These are phyloP conservation scores for Gobiocypris rarus DNA, from an alignment of 2,113 vertebrate genomes.

Conservation along the genomic window DNA sequence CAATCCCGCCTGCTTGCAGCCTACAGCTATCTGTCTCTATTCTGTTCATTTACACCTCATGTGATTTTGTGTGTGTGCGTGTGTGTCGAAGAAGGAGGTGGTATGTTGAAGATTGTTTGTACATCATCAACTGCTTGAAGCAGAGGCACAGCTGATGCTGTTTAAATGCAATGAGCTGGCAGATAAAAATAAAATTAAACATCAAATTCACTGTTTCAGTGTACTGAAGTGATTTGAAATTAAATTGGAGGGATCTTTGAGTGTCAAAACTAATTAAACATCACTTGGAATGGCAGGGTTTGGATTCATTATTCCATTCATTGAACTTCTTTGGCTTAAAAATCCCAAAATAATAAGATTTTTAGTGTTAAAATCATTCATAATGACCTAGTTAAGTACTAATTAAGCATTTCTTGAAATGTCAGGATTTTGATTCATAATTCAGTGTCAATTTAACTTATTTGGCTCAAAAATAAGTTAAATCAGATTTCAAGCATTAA, in stretches of 20 bases:
- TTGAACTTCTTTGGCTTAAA: neutral
- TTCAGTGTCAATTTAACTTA: too few species aligned
- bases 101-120: conserved; percentile 42
- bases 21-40: conserved; percentile 50
- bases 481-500: neutral
- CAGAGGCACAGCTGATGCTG: conserved; percentile 33
- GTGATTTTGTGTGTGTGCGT: conserved; percentile 23
- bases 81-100: conserved; percentile 5
- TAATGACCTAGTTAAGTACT: too few species aligned
- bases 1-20: conserved; percentile 48
- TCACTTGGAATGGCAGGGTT: neutral
- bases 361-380: too few species aligned
- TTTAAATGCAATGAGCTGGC: conserved; percentile 19
- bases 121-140: conserved; percentile 30
- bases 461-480: too few species aligned
- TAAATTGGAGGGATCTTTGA: neutral
- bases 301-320: neutral
- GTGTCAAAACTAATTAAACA: neutral
- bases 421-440: too few species aligned
- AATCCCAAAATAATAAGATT: neutral
- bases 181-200: conserved; percentile 15
- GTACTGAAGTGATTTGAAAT: neutral
- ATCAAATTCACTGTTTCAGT: neutral
- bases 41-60: conserved; percentile 52
- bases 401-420: too few species aligned